Base-by-base conservation (phyloP, 2,888 invertebrate genomes). In the Auanema sp. region DNA sequence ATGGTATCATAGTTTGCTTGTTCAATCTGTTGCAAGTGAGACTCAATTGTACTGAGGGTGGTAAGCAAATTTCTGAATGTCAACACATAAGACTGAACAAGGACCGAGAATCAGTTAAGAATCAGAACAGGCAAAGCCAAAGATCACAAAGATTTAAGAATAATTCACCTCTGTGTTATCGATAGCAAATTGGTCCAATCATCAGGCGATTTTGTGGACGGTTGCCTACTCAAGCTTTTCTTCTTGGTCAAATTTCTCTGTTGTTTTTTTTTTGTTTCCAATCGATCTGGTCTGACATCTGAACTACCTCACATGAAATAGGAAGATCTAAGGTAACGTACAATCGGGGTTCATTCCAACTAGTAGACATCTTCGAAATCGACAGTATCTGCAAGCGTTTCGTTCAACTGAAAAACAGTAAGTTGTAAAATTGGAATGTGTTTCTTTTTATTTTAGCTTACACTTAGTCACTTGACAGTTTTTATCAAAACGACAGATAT, bases 321-420 rank as follows among this genome's bases (percentile, higher is more conserved):
- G 11, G 3, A 24, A 44, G 14, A 23, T n/a, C 21, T 3, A 21
- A 14, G 24, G 47, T 42, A 57, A 65, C 68, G 53, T 57, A 79
- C 77, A 72, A 60, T 79, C 78, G 1, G 79, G 79, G 61, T 80
- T 79, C 80, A 80, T 80, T 49, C 80, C 80, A 40, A 78, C 79
- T 40, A 75, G 68, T 14, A 80, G 64, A 64, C 80, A 80, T 54
- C 77, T 72, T 57, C 79, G 33, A 58, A 80, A 80, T 18, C 80
- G 66, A 57, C 80, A 80, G 56, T 79, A 80, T 43, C 80, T 67
- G 55, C 80, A 80, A 11, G 76, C 71, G 60, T 80, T 80, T 47
- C 80, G 61, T 23, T 79, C 79, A 58, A 64, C 79, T 79, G 70
- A 66, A 75, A 65, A 21, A 14, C 1, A 14, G 3, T 4, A 6